These are phyloP conservation scores for Trinorchestia longiramus DNA, from an alignment of 1,140 invertebrate genomes.

Conservation along the genomic window DNA sequence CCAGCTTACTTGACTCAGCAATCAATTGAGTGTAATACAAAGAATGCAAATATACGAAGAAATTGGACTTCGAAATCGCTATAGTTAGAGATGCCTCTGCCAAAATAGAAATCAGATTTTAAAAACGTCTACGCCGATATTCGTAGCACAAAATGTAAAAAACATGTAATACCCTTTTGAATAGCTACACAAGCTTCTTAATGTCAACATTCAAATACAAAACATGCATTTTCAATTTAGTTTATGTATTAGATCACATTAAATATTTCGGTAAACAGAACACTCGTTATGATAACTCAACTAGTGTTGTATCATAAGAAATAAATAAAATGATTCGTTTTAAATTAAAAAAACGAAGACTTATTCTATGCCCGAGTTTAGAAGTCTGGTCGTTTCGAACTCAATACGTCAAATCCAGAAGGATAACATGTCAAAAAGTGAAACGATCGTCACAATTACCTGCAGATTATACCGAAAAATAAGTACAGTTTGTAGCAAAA, in stretches of 20 bases:
- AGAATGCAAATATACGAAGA: no score
- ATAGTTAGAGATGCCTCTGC: no score
- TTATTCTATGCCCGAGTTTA: no score
- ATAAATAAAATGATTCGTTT: background rate
- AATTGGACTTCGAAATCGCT: no score
- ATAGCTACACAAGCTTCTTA: background rate
- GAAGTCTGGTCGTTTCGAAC: no score
- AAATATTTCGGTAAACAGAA: background rate
- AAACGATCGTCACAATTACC: background rate
- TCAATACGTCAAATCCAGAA: background rate
- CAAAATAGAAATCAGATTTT: no score
- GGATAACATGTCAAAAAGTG: background rate
- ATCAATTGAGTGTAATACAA: no score
- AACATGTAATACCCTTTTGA: background rate
- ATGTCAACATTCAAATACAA: background rate
- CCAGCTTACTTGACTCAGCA: no score
- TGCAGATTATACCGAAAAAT: background rate
- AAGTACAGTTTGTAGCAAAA: background rate
- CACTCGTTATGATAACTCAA: background rate
- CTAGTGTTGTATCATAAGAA: background rate
- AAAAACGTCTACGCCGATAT: no score
- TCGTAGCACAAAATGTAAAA: no score
- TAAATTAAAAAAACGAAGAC: background rate
- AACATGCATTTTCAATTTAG: background rate
- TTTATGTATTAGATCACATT: background rate